These are phyloP conservation scores for Aplidium turbinatum DNA, from an alignment of 23 tunicate genomes.

Conservation along the genomic window DNA sequence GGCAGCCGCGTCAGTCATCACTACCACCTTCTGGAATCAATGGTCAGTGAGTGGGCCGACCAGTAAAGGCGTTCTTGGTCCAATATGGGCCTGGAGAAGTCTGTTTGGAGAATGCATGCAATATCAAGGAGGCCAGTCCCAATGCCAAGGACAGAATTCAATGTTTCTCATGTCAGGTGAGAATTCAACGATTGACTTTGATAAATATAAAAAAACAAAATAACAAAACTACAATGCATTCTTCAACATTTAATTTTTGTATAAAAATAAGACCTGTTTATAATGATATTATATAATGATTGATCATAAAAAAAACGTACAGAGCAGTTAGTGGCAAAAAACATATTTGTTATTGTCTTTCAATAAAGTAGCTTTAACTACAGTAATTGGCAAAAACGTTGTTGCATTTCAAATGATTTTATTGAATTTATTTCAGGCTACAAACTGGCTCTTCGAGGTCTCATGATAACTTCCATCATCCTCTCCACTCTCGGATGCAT, in stretches of 20 bases:
- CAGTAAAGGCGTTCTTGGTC: constrained; percentile 12
- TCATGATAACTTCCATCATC: constrained; percentile 49
- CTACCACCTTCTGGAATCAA: constrained; percentile 40
- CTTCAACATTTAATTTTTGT: background rate
- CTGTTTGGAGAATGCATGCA: constrained; percentile 63
- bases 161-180: constrained; percentile 24
- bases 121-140: constrained; percentile 45
- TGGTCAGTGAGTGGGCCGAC: constrained; percentile 50
- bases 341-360: too few species aligned
- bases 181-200: background rate
- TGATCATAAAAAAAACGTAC: too few species aligned
- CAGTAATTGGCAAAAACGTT: too few species aligned
- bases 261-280: background rate
- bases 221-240: too few species aligned
- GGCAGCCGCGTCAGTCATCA: constrained; percentile 12
- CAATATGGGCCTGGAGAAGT: constrained; percentile 64
- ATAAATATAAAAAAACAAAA: constrained; percentile 9
- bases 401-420: too few species aligned
- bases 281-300: background rate
- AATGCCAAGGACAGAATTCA: constrained; percentile 54
- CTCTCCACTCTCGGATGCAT: constrained; percentile 56
- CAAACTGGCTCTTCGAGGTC: constrained; percentile 44
- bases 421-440: background rate
- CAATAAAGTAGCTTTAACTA: too few species aligned
- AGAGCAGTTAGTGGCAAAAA: too few species aligned